Conservation (phyloP, 2,797 vertebrate genomes). For the Leptodactylus fallax region DNA sequence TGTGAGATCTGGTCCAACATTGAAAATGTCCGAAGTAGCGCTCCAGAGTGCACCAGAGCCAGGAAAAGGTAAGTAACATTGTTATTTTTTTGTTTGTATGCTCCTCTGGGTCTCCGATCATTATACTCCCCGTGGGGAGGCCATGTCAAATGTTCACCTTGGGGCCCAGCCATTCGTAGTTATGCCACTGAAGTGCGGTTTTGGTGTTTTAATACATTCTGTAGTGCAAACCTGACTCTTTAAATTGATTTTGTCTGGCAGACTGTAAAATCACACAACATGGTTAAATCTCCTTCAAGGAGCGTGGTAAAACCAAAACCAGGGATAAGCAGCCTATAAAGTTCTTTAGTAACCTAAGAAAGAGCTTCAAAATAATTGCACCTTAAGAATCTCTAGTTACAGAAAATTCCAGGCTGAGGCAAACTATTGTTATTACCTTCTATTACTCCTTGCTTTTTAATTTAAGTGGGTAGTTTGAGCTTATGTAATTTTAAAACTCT, state of each 20-base stretch:
- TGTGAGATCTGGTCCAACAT: too few relatives aligned
- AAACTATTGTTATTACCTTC: conserved; percentile 42
- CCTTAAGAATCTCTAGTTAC: conserved; percentile 46
- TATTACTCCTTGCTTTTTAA: conserved; percentile 44
- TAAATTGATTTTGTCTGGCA: not conserved
- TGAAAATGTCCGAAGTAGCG: too few relatives aligned
- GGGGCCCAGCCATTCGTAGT: too few relatives aligned
- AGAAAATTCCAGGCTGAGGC: conserved; percentile 20
- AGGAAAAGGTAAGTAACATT: too few relatives aligned
- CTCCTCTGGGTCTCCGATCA: too few relatives aligned
- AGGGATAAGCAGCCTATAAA: not conserved
- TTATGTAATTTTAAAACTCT: conserved; percentile 38
- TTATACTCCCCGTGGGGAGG: too few relatives aligned
- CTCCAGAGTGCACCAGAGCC: too few relatives aligned
- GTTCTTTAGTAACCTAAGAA: conserved; percentile 34
- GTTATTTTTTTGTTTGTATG: too few relatives aligned
- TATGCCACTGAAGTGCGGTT: too few relatives aligned
- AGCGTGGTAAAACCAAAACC: not conserved
- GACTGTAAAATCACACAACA: not conserved
- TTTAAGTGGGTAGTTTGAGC: conserved; percentile 15
- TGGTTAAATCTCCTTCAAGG: not conserved
- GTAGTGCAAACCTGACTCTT: too few relatives aligned
- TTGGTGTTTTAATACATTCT: too few relatives aligned
- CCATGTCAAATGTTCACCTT: too few relatives aligned
- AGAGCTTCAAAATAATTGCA: conserved; percentile 23